A percentile compares a stretch with the other conserved stretches of the same genome.
Conservation (phyloP, 2,797 vertebrate species). For the Rhincodon typus region DNA sequence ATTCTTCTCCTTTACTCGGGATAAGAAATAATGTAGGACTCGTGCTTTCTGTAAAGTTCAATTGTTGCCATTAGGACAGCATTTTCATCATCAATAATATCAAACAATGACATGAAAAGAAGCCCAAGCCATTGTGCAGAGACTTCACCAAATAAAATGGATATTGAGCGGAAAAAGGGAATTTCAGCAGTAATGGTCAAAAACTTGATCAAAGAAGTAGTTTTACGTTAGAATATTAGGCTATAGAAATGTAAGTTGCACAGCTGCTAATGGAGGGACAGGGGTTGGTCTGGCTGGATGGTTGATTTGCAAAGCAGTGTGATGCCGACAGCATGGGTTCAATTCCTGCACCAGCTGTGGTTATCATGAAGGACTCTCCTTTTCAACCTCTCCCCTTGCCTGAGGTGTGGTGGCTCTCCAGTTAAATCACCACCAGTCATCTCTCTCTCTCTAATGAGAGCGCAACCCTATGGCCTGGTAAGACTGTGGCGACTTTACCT, state of each 20-base stretch:
- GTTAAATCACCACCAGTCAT: too few species aligned
- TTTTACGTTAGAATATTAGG: background rate
- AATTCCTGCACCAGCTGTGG: too few species aligned
- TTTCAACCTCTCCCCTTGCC: too few species aligned
- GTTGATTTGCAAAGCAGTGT: too few species aligned
- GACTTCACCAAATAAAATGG: background rate
- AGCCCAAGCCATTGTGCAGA: background rate
- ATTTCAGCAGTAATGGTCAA: background rate
- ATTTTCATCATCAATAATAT: background rate
- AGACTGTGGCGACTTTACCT: too few species aligned
- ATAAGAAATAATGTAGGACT: background rate
- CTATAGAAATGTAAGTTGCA: background rate
- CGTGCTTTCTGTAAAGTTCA: background rate
- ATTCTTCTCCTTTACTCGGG: background rate
- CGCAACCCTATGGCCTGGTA: too few species aligned
- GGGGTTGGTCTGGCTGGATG: too few species aligned
- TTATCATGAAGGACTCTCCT: too few species aligned
- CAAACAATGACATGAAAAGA: background rate
- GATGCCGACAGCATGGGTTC: too few species aligned
- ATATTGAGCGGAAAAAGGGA: background rate
- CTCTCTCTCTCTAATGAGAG: too few species aligned
- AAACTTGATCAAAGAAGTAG: background rate
- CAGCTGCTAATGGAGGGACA: background rate
- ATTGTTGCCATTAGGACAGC: background rate
- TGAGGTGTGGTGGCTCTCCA: too few species aligned